These are phyloP conservation scores for Cylindroiulus punctatus DNA, from an alignment of 2,888 invertebrate genomes.

Conservation along the genomic window DNA sequence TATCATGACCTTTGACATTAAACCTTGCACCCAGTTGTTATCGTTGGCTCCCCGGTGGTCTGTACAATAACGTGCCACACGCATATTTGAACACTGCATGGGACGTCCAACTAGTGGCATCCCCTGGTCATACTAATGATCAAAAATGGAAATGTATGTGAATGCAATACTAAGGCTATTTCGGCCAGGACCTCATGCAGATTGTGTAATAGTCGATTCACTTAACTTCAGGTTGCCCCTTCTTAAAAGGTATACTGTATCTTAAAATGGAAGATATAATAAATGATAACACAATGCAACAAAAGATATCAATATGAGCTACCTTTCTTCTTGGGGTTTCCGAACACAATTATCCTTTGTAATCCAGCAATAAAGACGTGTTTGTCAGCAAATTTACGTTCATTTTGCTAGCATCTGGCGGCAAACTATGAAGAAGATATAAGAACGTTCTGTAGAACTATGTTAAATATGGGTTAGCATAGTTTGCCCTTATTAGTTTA, in stretches of 20 bases:
- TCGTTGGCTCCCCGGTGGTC: conserved; percentile 13
- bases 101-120: conserved; percentile 40
- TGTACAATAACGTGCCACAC: conserved; percentile 13
- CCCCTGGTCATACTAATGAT: conserved; percentile 41
- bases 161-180: neutral
- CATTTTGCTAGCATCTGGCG: neutral
- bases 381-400: neutral
- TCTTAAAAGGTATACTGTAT: neutral
- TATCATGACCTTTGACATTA: neutral
- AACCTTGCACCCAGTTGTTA: neutral
- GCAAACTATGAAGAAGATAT: neutral
- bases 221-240: conserved; percentile 11
- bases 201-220: neutral
- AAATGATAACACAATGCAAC: conserved; percentile 35
- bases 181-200: conserved; percentile 32
- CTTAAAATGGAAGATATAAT: conserved; percentile 28
- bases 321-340: conserved; percentile 24
- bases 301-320: conserved; percentile 35
- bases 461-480: neutral
- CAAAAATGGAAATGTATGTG: conserved; percentile 30
- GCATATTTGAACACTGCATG: neutral
- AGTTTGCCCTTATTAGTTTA: neutral
- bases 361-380: neutral
- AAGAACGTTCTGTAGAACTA: neutral
- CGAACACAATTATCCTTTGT: neutral